A percentile compares a stretch with the other conserved stretches of the same genome.
These are phyloP conservation scores for Reinhardtius hippoglossoides DNA, from an alignment of 2,113 vertebrate species.

Conservation along the genomic window DNA sequence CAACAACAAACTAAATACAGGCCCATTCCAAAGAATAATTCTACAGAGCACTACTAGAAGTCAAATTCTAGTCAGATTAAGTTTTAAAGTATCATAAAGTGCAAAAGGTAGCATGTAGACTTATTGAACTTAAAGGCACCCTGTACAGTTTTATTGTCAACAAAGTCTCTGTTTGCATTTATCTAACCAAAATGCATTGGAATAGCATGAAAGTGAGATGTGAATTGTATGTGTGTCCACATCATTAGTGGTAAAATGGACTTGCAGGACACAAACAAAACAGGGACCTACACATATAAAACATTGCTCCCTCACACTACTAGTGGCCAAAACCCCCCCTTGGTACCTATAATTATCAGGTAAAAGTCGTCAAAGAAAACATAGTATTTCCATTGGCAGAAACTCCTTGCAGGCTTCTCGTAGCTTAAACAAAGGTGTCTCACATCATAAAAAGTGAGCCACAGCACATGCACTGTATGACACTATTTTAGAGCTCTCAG, in stretches of 20 bases:
- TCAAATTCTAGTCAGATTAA: background rate
- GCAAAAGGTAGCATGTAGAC: too few species aligned
- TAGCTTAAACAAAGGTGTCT: conserved; percentile 16
- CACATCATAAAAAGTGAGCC: background rate
- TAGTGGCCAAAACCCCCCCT: background rate
- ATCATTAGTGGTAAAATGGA: background rate
- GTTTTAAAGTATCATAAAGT: too few species aligned
- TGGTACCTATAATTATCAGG: conserved; percentile 1
- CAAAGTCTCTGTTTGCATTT: too few species aligned
- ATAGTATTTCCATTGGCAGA: background rate
- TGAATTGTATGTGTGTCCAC: background rate
- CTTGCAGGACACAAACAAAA: conserved; percentile 5
- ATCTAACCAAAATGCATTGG: too few species aligned
- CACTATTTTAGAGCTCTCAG: conserved; percentile 43
- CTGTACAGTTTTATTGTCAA: too few species aligned
- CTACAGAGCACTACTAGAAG: background rate
- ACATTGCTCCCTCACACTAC: background rate
- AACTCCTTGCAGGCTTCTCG: background rate
- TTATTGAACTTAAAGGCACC: too few species aligned
- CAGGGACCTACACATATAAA: background rate
- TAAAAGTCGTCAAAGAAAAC: conserved; percentile 7
- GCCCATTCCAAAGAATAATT: background rate
- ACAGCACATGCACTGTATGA: background rate
- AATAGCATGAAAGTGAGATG: background rate
- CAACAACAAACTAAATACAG: background rate